These are phyloP conservation scores for Apeira syringaria DNA, from an alignment of 2,888 invertebrate species.

Conservation along the genomic window DNA sequence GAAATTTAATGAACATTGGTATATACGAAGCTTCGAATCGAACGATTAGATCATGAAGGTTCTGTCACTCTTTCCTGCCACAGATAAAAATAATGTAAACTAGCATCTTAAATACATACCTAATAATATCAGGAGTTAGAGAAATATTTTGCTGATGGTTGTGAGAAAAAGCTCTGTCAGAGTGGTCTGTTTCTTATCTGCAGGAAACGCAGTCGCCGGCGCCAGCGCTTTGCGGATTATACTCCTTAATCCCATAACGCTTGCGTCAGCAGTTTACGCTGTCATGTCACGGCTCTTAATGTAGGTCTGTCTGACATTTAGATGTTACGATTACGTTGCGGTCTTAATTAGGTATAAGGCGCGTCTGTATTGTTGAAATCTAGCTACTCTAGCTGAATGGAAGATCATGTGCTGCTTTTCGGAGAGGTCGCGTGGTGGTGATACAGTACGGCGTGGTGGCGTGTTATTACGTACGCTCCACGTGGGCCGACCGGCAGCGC, in stretches of 20 bases:
- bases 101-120: no score
- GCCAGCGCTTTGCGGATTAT: constrained; percentile 63
- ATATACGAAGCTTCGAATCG: no score
- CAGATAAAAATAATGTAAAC: no score
- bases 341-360: constrained; percentile 23
- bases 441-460: constrained; percentile 38
- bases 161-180: constrained; percentile 52
- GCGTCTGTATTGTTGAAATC: constrained; percentile 47
- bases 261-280: constrained; percentile 36
- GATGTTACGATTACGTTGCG: constrained; percentile 25
- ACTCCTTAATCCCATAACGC: constrained; percentile 53
- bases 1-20: no score
- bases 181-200: constrained; percentile 66
- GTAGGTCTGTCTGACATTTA: background rate
- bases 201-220: constrained; percentile 70
- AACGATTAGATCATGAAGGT: no score
- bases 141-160: constrained; percentile 20
- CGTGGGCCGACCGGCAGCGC: constrained; percentile 51
- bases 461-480: constrained; percentile 66
- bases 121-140: no score
- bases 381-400: constrained; percentile 68
- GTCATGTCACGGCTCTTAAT: constrained; percentile 5
- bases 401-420: constrained; percentile 41
- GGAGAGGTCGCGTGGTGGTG: constrained; percentile 20
- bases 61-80: no score